Evolutionary conservation across 2,797 vertebrate species (phyloP).

Genomic region (Ceryle rudis): DNA sequence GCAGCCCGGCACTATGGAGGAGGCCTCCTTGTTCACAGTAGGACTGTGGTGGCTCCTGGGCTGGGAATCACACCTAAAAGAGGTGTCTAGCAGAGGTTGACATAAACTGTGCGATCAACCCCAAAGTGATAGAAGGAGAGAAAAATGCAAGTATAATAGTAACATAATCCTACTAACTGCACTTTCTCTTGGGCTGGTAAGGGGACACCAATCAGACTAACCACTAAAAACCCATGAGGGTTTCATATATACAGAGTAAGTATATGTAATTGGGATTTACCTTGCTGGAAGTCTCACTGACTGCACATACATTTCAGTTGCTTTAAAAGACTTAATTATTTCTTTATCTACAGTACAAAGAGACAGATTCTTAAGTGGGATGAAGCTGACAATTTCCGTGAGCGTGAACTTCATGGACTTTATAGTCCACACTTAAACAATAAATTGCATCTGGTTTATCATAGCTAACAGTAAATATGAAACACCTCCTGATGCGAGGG

Average conservation of each 20-base stretch:
- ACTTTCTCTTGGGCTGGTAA: constrained; percentile 31
- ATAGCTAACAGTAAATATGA: constrained; percentile 39
- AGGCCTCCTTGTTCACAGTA: background rate
- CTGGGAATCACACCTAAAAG: constrained; percentile 3
- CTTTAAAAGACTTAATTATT: constrained; percentile 29
- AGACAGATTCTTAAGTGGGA: background rate
- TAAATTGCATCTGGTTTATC: constrained; percentile 58
- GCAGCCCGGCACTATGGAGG: background rate
- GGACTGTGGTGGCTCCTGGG: background rate
- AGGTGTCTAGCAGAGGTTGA: constrained; percentile 1
- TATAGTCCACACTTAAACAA: constrained; percentile 12
- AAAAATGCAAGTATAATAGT: constrained; percentile 33
- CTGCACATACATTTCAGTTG: background rate
- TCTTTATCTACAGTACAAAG: background rate
- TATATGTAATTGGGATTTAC: constrained; percentile 43
- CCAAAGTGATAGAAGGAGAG: constrained; percentile 28
- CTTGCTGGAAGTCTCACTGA: constrained; percentile 18
- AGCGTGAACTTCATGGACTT: constrained; percentile 11
- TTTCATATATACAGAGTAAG: constrained; percentile 6
- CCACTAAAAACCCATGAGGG: constrained; percentile 7
- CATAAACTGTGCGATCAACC: background rate
- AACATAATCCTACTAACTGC: constrained; percentile 21
- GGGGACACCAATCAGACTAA: constrained; percentile 42
- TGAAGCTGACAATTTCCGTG: background rate
- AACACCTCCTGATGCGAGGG: constrained; percentile 34